Percentiles rank a stretch among this genome's conserved stretches.
phyloP scores from a whole-genome alignment of 2,888 invertebrate species.

The Aspidapion aeneum region DNA sequence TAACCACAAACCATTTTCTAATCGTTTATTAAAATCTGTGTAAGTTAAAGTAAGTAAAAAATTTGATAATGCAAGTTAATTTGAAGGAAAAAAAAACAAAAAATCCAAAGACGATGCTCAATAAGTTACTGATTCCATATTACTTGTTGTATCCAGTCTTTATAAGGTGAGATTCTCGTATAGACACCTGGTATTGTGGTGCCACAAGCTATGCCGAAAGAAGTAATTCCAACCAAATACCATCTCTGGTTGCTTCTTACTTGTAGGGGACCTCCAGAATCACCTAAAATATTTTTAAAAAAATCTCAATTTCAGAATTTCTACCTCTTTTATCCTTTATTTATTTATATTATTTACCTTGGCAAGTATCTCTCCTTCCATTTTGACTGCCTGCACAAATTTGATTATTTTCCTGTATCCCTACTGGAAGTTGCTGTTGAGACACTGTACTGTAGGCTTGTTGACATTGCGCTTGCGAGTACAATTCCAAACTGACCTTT shows the following conservation, averaged over 20 bases:
- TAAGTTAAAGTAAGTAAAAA: too few relatives aligned
- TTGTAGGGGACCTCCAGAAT: constrained; percentile 38
- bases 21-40: too few relatives aligned
- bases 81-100: too few relatives aligned
- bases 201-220: constrained; percentile 36
- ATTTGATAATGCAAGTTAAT: too few relatives aligned
- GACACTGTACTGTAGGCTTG: constrained; percentile 31
- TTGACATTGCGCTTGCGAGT: constrained; percentile 39
- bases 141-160: constrained; percentile 34
- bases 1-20: too few relatives aligned
- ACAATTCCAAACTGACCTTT: constrained; percentile 47
- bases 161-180: constrained; percentile 31
- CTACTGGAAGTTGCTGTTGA: constrained; percentile 37
- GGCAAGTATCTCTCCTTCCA: constrained; percentile 50
- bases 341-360: constrained; percentile 39
- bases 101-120: too few relatives aligned
- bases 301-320: neutral
- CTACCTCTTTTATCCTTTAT: neutral
- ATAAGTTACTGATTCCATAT: constrained; percentile 30
- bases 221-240: constrained; percentile 35
- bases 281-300: constrained; percentile 33
- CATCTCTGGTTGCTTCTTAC: constrained; percentile 26
- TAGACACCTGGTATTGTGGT: constrained; percentile 33
- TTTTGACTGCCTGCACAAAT: constrained; percentile 49
- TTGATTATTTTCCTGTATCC: constrained; percentile 45